Percentiles rank a stretch among this genome's conserved stretches.
Conservation (phyloP, 2,888 invertebrate species). For the Deroplatys truncata region DNA sequence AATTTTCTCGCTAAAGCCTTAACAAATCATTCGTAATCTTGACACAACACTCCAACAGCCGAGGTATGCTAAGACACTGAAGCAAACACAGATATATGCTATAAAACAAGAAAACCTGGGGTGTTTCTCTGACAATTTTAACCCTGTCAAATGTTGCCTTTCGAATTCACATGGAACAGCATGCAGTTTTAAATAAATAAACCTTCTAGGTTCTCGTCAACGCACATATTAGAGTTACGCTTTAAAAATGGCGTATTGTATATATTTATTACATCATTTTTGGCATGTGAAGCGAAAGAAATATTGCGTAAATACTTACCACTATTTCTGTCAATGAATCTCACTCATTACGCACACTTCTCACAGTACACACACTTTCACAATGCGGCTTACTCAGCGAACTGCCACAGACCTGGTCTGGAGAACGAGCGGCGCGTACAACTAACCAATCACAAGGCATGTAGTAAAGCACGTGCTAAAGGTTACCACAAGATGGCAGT, state of each 20-base stretch:
- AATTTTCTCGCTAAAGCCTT: too few relatives aligned
- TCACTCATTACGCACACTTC: background rate
- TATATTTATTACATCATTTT: background rate
- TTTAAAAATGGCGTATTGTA: background rate
- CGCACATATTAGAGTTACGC: background rate
- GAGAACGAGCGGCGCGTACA: background rate
- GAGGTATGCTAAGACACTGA: background rate
- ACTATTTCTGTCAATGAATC: background rate
- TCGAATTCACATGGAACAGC: background rate
- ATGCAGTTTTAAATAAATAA: background rate
- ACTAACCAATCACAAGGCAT: constrained; percentile 10
- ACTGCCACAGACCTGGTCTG: background rate
- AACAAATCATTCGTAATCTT: too few relatives aligned
- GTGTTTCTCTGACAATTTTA: background rate
- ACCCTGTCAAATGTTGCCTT: background rate
- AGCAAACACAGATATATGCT: background rate
- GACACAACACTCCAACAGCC: background rate
- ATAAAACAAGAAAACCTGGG: background rate
- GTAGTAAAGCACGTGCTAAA: constrained; percentile 13
- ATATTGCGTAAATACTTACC: background rate
- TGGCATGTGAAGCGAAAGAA: background rate
- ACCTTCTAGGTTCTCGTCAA: background rate
- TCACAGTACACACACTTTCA: background rate
- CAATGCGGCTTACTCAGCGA: background rate
- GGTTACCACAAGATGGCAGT: background rate